Conservation (phyloP, 2,113 vertebrate species). For the Actenoides lindsayi region DNA sequence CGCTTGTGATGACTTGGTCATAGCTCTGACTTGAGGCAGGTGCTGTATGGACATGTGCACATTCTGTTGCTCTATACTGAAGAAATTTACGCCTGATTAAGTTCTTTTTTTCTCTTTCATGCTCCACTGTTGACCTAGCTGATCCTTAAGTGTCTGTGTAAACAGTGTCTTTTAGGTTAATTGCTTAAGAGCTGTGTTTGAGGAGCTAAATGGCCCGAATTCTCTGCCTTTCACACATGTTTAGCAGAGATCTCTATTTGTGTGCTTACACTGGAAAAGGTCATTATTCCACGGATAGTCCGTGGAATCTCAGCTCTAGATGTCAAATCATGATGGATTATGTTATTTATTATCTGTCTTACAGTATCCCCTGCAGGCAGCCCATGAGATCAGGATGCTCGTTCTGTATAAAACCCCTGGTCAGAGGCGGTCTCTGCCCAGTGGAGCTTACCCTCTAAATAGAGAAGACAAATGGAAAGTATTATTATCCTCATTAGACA, state of each 20-base stretch:
- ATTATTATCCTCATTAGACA: not conserved
- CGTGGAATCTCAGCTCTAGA: not conserved
- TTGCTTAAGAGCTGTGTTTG: not conserved
- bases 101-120: not conserved
- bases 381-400: not conserved
- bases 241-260: not conserved
- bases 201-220: not conserved
- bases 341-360: not conserved
- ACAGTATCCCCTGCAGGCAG: not conserved
- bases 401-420: not conserved
- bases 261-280: not conserved
- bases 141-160: not conserved
- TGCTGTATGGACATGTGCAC: not conserved
- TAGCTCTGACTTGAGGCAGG: not conserved
- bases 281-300: not conserved
- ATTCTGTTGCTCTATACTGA: not conserved
- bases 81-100: not conserved
- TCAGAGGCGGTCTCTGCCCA: not conserved
- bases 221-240: not conserved
- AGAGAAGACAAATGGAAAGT: slow-evolving; percentile 16
- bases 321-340: not conserved
- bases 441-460: not conserved
- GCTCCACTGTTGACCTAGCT: not conserved
- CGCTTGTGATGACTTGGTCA: not conserved
- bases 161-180: not conserved